Percentiles rank a stretch among this genome's conserved stretches.
Conservation (phyloP, 2,113 vertebrate species). For the Ceyx melanurus region DNA sequence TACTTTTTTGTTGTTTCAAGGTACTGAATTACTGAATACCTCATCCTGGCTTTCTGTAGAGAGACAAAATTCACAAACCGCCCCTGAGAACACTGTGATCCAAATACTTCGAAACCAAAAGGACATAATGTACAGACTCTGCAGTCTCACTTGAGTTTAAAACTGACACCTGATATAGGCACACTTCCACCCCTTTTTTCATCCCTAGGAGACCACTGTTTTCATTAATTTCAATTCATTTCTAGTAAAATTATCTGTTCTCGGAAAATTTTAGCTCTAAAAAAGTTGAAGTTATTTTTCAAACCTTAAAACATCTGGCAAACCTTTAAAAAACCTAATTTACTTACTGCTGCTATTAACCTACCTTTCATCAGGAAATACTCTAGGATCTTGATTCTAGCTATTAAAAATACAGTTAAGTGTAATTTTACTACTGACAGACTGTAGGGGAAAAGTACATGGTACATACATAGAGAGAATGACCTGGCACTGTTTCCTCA, state of each 20-base stretch:
- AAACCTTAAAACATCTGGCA: background rate
- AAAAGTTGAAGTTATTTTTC: background rate
- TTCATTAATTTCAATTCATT: background rate
- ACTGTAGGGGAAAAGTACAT: rapidly evolving
- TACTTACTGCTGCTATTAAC: background rate
- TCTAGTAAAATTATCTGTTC: background rate
- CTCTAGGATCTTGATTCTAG: background rate
- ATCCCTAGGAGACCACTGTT: background rate
- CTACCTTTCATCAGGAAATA: background rate
- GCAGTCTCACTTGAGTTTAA: background rate
- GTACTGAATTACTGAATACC: background rate
- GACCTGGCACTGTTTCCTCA: background rate
- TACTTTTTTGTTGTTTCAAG: background rate
- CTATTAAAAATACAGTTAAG: background rate
- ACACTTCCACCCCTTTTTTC: background rate
- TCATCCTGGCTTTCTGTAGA: background rate
- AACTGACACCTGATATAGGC: background rate
- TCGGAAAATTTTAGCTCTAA: background rate
- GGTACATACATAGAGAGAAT: background rate
- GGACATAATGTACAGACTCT: background rate
- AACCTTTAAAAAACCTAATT: background rate
- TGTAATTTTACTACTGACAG: background rate
- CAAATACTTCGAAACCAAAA: background rate
- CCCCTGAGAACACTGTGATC: background rate
- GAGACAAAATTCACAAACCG: background rate